Evolutionary conservation across 2,888 invertebrate genomes (phyloP), one percentile per base, ranked within the genome.

Genomic region (Synergus laeviventris): DNA sequence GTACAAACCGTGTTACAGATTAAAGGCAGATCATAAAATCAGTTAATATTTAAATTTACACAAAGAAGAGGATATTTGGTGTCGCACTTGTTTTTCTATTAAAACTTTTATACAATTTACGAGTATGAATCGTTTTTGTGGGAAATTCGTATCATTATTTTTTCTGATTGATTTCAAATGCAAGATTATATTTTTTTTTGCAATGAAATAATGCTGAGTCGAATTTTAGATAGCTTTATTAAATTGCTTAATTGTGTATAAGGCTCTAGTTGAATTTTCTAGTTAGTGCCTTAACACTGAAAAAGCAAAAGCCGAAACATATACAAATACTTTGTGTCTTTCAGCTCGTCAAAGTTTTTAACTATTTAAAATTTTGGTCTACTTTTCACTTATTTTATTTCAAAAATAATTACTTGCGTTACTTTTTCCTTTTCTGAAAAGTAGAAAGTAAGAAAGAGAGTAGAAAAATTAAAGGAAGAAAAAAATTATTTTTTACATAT

Each of bases 401-500:
- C 2, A 1, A 45, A 16, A 38, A n/a, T 14, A 16, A 61, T 54
- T 12, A 70, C 24, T 49, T 36, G 54, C 59, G 70, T 73, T 38
- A 38, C 56, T 38, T 78, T 77, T 64, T 76, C 75, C 66, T 75
- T 78, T 73, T 9, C 54, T 49, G 38, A 77, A 78, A 59, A 75
- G 60, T 79, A 75, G 49, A 76, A 73, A 77, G 73, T 74, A 64
- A 54, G 9, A 74, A 74, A 78, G 18, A 73, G 49, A 75, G 75
- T 62, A 79, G 61, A 45, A 24, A 76, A 76, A 56, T 73, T 73
- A 74, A 38, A 75, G 77, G 31, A n/a, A 45, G 39, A 45, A n/a
- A 64, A 42, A 62, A 81, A 77, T 76, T 79, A 78, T 79, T 79
- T 81, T 81, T 78, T 78, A 81, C 78, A 75, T 78, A 74, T 74